Conservation (phyloP, 1,140 invertebrate species). For the Choristoneura fumiferana region DNA sequence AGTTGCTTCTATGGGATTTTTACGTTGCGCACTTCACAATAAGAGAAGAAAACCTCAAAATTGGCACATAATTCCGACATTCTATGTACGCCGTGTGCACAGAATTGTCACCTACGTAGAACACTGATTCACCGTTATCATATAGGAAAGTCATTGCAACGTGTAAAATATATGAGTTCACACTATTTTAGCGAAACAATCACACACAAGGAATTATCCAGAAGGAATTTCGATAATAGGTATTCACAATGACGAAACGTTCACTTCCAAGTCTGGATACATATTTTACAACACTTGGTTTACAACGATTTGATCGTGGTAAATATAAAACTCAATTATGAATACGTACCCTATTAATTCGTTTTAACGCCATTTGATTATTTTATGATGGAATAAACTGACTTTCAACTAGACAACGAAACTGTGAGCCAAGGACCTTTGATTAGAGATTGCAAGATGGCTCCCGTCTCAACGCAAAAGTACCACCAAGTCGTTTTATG, state of each 20-base stretch:
- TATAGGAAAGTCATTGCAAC: not conserved
- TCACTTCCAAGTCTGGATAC: constrained; percentile 78
- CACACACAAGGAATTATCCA: constrained; percentile 71
- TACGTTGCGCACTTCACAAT: constrained; percentile 27
- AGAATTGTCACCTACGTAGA: constrained; percentile 63
- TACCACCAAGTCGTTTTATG: constrained; percentile 80
- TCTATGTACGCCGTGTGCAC: constrained; percentile 77
- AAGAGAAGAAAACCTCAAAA: constrained; percentile 69
- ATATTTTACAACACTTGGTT: constrained; percentile 72
- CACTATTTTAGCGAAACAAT: constrained; percentile 34
- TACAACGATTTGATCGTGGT: constrained; percentile 47
- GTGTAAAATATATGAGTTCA: constrained; percentile 9
- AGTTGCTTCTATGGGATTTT: constrained; percentile 27
- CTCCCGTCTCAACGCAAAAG: constrained; percentile 82
- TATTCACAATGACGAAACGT: constrained; percentile 79
- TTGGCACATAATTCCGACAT: constrained; percentile 76
- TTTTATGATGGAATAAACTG: constrained; percentile 79
- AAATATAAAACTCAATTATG: constrained; percentile 66
- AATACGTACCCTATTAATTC: constrained; percentile 95
- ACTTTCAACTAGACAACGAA: constrained; percentile 82
- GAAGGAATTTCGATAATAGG: constrained; percentile 76
- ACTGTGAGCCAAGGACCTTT: constrained; percentile 82
- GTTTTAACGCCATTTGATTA: constrained; percentile 94
- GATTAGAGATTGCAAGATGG: constrained; percentile 84
- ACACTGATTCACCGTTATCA: constrained; percentile 52